Conservation (phyloP, 2,797 vertebrate genomes). For the Sparus aurata region DNA sequence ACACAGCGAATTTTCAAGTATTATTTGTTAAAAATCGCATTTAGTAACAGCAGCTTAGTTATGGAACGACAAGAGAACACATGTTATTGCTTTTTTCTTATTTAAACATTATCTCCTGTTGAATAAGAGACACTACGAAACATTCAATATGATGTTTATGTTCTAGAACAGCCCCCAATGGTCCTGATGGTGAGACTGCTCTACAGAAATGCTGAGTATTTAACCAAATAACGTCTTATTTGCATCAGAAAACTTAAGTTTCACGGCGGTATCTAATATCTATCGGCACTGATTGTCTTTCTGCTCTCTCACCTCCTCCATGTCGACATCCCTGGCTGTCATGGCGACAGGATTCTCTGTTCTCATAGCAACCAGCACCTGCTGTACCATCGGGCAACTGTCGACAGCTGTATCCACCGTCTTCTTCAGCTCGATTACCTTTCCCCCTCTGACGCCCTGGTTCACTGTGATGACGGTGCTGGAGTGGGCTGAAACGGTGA, state of each 20-base stretch:
- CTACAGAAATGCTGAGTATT: too few relatives aligned
- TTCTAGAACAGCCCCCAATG: neutral
- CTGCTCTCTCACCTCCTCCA: conserved; percentile 90
- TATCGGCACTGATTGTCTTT: neutral
- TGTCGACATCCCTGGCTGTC: conserved; percentile 86
- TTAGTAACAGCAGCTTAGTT: neutral
- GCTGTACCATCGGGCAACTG: conserved; percentile 87
- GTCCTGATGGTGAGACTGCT: neutral
- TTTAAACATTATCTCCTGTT: neutral
- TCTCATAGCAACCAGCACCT: conserved; percentile 93
- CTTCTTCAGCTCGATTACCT: conserved; percentile 88
- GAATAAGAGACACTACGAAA: too few relatives aligned
- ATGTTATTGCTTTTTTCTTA: neutral
- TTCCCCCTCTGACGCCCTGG: conserved; percentile 92
- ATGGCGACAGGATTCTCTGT: conserved; percentile 88
- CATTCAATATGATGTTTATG: too few relatives aligned
- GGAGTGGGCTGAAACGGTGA: conserved; percentile 87
- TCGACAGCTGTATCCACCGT: conserved; percentile 92
- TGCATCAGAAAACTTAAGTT: too few relatives aligned
- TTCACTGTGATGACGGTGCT: conserved; percentile 95
- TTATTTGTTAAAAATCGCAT: neutral
- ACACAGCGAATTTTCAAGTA: neutral
- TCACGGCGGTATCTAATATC: too few relatives aligned
- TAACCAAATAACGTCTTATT: too few relatives aligned
- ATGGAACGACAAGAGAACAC: neutral